phyloP scores from a whole-genome alignment of 30 jellyfish, hydroid and myxozoan genomes.

The Morbakka virulenta region DNA sequence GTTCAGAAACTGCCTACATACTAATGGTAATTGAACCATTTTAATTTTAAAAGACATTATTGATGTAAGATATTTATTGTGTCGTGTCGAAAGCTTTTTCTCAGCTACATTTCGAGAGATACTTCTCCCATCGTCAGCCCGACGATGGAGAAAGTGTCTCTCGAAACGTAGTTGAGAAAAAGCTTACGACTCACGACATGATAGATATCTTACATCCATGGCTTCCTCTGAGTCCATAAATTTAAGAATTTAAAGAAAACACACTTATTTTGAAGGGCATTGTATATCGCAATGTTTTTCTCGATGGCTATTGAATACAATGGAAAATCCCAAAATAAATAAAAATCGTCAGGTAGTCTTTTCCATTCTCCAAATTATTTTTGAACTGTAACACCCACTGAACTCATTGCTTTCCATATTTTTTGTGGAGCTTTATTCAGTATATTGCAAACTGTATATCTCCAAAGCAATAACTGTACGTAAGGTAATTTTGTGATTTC shows the following conservation, averaged over 20 bases:
- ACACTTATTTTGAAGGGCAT: neutral
- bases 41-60: slow-evolving; percentile 4
- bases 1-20: slow-evolving; percentile 27
- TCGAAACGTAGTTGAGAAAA: too few relatives aligned
- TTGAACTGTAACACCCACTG: slow-evolving; percentile 2
- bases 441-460: slow-evolving; percentile 28
- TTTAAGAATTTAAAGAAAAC: too few relatives aligned
- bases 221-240: too few relatives aligned
- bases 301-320: slow-evolving; percentile 9
- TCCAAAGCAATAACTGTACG: slow-evolving; percentile 25
- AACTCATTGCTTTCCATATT: slow-evolving; percentile 28
- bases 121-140: too few relatives aligned
- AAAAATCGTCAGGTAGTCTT: slow-evolving; percentile 20
- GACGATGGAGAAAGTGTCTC: too few relatives aligned
- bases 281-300: neutral
- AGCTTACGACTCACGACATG: too few relatives aligned
- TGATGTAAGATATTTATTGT: too few relatives aligned
- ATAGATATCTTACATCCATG: too few relatives aligned
- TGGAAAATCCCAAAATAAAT: slow-evolving; percentile 13
- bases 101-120: too few relatives aligned
- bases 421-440: slow-evolving; percentile 16
- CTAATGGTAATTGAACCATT: slow-evolving; percentile 5
- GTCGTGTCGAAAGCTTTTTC: too few relatives aligned
- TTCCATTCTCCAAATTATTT: slow-evolving; percentile 4
- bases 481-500: slow-evolving; percentile 17